phyloP scores from a whole-genome alignment of 2,888 invertebrate species.

The Notodonta dromedarius region DNA sequence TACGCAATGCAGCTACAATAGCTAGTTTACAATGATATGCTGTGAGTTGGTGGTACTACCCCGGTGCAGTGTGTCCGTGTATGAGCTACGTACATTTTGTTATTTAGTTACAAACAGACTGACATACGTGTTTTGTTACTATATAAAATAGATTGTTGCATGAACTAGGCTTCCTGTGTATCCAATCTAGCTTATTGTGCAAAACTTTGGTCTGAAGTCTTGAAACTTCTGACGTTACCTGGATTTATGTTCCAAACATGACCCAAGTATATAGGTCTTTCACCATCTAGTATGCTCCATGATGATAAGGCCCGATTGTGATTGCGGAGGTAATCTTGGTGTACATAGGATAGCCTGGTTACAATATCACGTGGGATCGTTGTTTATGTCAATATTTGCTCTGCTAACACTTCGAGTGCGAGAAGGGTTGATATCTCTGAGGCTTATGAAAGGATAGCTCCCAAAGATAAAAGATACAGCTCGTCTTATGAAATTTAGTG shows the following conservation, averaged over 20 bases:
- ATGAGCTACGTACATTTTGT: no score
- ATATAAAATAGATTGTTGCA: no score
- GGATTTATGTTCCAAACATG: slow-evolving; percentile 12
- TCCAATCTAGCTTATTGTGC: no score
- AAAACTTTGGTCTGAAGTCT: slow-evolving; percentile 5
- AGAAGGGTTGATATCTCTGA: slow-evolving; percentile 9
- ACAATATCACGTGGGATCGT: slow-evolving; percentile 34
- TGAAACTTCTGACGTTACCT: slow-evolving; percentile 27
- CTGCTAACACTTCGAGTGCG: slow-evolving; percentile 31
- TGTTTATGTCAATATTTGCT: slow-evolving; percentile 42
- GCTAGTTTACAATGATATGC: no score
- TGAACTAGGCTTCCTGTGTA: no score
- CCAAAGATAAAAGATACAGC: no score
- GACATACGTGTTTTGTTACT: no score
- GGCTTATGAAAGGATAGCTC: not conserved
- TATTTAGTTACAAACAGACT: no score
- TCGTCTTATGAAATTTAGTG: no score
- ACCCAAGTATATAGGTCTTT: not conserved
- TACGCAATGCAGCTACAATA: no score
- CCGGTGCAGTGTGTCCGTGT: no score
- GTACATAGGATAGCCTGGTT: slow-evolving; percentile 34
- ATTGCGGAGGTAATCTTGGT: slow-evolving; percentile 14
- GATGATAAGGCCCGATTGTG: not conserved
- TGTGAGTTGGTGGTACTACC: no score
- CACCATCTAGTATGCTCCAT: not conserved